Evolutionary conservation across 2,797 vertebrate genomes (phyloP).

Genomic region (Paguma larvata): DNA sequence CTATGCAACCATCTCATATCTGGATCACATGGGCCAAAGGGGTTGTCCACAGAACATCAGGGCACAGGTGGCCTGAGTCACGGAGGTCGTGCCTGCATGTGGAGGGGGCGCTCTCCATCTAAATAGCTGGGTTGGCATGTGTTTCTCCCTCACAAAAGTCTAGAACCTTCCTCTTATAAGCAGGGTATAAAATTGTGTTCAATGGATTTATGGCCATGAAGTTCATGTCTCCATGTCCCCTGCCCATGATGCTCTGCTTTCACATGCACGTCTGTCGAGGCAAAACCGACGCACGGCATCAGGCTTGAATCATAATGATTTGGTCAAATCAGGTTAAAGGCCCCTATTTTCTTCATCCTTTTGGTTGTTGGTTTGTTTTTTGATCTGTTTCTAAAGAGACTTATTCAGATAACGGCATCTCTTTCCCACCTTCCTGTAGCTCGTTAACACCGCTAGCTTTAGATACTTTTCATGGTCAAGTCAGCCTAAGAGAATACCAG

Average conservation of each 20-base stretch:
- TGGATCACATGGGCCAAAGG: no score
- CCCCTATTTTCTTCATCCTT: background rate
- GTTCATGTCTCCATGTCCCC: background rate
- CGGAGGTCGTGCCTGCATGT: fast-evolving
- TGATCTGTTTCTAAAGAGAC: background rate
- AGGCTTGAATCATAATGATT: background rate
- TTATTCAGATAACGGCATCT: background rate
- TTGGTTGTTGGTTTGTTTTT: background rate
- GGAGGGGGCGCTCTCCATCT: background rate
- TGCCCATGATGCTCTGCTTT: background rate
- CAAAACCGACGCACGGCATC: background rate
- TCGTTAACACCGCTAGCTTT: background rate
- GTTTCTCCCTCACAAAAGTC: background rate
- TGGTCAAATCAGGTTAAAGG: background rate
- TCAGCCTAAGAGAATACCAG: conserved; percentile 56
- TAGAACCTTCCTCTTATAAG: background rate
- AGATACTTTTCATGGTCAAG: conserved; percentile 56
- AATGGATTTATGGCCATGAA: background rate
- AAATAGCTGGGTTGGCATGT: background rate
- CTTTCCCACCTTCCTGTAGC: background rate
- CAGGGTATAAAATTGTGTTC: background rate
- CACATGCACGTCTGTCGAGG: background rate
- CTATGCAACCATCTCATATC: background rate
- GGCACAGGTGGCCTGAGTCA: background rate
- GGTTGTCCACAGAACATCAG: background rate